Base-by-base conservation (phyloP, 2,113 vertebrate genomes). In the Pandion haliaetus region DNA sequence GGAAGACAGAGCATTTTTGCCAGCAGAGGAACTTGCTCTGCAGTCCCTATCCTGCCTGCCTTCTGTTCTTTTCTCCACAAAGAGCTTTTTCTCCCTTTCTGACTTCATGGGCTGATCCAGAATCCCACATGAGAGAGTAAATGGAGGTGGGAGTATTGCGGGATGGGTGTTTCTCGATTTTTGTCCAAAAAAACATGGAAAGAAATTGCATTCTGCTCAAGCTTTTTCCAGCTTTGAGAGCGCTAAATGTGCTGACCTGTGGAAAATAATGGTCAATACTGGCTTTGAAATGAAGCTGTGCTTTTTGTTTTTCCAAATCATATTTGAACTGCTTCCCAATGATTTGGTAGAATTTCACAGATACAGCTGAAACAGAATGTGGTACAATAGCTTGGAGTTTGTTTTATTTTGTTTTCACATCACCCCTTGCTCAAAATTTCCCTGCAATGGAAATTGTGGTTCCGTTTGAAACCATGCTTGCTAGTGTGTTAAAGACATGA, bases 21-120 rank as follows among this genome's bases (percentile, higher is more conserved):
- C 95, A 96, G 87, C 70, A 91, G 74, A 97, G 66, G 61, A 94
- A 87, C 93, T 93, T 94, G 49, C 54, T 95, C 82, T 72, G 47
- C 58, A 65, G 78, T 95, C 66, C 78, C 62, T 58, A 88, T 96
- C 91, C 90, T 94, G 89, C 54, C 52, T 78, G 70, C 94, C 93
- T 96, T 88, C 93, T 95, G 94, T 74, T 96, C 72, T 81, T 57
- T 74, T 55, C 57, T 87, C 65, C 73, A 72, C 73, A 69, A 94
- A 89, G 62, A 87, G 44, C 9, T 0, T 87, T 93, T 95, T 65
- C 65, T 89, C 55, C 38, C 24, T 61, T 76, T 94, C 66, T 91
- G 31, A 40, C 47, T 95, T 79, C 36, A 31, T 14, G 67, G 66
- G 26, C 63, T 91, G 44, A 81, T 96, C 86, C 84, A 81, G 86